phyloP scores from a whole-genome alignment of 2,113 vertebrate species.

The Desmodus rotundus region DNA sequence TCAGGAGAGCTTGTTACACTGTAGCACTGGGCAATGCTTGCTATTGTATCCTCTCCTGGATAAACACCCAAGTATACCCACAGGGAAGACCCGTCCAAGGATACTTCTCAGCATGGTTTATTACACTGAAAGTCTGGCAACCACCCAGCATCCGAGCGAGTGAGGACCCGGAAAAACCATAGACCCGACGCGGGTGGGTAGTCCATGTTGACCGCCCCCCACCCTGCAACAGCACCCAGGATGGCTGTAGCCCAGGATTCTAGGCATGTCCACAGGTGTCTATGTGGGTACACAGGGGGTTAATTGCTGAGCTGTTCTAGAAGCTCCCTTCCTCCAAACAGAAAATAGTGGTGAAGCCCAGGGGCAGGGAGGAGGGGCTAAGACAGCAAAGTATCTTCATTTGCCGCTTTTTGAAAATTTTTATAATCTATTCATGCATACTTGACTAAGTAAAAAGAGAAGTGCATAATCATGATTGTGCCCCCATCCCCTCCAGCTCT shows the following conservation, averaged over 20 bases:
- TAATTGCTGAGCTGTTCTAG: neutral
- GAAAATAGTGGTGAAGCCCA: neutral
- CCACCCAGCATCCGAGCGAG: neutral
- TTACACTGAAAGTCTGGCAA: neutral
- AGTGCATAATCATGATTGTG: neutral
- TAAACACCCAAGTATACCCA: accelerated
- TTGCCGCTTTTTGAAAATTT: neutral
- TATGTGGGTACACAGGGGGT: neutral
- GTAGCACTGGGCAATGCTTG: neutral
- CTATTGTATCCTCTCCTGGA: neutral
- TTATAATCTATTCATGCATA: accelerated
- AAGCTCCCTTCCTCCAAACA: neutral
- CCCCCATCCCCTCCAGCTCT: neutral
- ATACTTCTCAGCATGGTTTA: accelerated
- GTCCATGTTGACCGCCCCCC: neutral
- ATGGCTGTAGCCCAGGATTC: neutral
- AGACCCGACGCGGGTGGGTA: too few species aligned
- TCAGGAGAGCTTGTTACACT: neutral
- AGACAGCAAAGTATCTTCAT: neutral
- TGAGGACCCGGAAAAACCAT: neutral
- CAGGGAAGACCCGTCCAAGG: neutral
- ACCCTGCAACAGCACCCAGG: neutral
- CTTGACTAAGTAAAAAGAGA: neutral
- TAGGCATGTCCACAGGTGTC: neutral
- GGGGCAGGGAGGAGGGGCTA: neutral